A percentile compares a stretch with the other conserved stretches of the same genome.
phyloP scores from a whole-genome alignment of 2,888 invertebrate genomes.

The Cheilosia grossa region DNA sequence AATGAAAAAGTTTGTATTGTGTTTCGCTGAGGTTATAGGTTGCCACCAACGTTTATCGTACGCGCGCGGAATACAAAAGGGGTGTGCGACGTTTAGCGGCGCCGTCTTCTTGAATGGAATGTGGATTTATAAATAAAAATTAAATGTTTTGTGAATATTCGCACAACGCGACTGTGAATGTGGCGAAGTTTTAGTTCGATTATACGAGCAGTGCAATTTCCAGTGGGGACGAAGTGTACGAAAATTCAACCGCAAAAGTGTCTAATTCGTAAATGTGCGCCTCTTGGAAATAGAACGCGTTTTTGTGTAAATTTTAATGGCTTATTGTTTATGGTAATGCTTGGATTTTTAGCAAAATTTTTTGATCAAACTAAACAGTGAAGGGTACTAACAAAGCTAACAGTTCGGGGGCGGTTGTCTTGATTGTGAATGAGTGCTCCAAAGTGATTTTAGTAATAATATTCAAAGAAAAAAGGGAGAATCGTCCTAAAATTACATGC shows the following conservation, averaged over 20 bases:
- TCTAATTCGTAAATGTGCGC: background rate
- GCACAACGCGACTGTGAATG: conserved; percentile 24
- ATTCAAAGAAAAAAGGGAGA: too few relatives aligned
- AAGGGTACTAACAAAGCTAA: too few relatives aligned
- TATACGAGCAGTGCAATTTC: conserved; percentile 17
- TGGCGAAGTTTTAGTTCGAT: conserved; percentile 44
- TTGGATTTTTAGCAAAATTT: background rate
- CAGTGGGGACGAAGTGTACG: conserved; percentile 27
- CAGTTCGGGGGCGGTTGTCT: too few relatives aligned
- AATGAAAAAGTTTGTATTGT: conserved; percentile 32
- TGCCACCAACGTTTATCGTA: conserved; percentile 7
- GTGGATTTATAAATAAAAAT: conserved; percentile 72
- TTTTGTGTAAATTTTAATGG: background rate
- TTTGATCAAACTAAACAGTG: background rate
- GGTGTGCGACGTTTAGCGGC: conserved; percentile 10
- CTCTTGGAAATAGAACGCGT: conserved; percentile 6
- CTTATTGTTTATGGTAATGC: background rate
- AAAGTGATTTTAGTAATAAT: too few relatives aligned
- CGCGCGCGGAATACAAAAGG: conserved; percentile 1
- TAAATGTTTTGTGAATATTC: conserved; percentile 30
- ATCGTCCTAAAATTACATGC: too few relatives aligned
- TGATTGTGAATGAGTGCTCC: too few relatives aligned
- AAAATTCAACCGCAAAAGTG: conserved; percentile 26
- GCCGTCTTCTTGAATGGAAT: conserved; percentile 50
- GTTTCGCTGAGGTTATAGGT: conserved; percentile 42